Evolutionary conservation across 2,113 vertebrate genomes (phyloP), one percentile per base, ranked within the genome.

Genomic region (Pygoscelis adeliae): DNA sequence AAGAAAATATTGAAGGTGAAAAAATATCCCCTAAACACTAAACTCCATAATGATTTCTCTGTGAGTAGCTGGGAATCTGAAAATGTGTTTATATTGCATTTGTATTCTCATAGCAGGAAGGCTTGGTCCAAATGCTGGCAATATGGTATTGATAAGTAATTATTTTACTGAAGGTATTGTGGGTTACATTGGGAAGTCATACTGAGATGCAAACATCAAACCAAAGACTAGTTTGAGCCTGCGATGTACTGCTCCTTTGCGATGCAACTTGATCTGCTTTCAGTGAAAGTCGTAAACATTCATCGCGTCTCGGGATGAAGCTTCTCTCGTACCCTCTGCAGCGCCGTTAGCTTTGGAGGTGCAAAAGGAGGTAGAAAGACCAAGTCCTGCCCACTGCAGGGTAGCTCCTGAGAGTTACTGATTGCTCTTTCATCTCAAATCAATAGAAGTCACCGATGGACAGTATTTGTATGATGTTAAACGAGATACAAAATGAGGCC

Each of bases 221-320:
- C 21, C 55, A 63, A 52, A 63, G 46, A 4, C 42, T 56, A 5
- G 8, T 36, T 23, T 72, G 59, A 50, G 23, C 5, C 59, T 20
- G 70, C 2, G 5, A 9, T 20, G 59, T 62, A 34, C 52, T 77
- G 72, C 40, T 74, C 7, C 40, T 89, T 52, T 58, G 76, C 66
- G 34, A 15, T 20, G 52, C 44, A 82, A 58, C 66, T 72, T 10
- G 49, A 44, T 59, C 65, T 53, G 56, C 61, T 79, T 49, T 76
- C 1, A 1, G 18, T 25, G 69, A 4, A 47, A 69, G 56, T 32
- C 2, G 1, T 38, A n/a, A 59, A 52, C 36, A 5, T n/a, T 63
- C 63, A 27, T 22, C 5, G 1, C 59, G 4, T 20, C 16, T 74
- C 0, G 0, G 56, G 50, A 15, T 17, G 38, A 38, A 70, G 72